Evolutionary conservation across 1,140 invertebrate species (phyloP).

Genomic region (Asbolus verrucosus): DNA sequence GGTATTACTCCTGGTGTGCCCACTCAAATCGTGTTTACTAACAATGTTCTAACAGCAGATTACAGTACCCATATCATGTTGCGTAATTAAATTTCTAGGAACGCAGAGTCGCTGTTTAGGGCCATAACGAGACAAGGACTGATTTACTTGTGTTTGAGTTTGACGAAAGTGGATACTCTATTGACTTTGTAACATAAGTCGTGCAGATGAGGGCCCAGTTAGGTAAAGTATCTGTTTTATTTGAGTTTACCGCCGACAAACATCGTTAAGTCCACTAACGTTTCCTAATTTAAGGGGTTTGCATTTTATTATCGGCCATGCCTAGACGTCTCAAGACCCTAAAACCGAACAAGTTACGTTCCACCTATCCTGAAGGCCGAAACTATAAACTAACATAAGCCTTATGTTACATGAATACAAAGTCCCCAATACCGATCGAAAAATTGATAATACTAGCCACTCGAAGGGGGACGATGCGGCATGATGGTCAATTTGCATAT

Average conservation of each 20-base stretch:
- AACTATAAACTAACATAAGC: too few relatives aligned
- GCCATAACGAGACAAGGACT: conserved; percentile 48
- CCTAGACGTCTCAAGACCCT: conserved; percentile 13
- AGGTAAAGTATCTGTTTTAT: conserved; percentile 45
- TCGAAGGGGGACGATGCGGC: too few relatives aligned
- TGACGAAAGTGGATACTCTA: conserved; percentile 54
- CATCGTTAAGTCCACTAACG: conserved; percentile 40
- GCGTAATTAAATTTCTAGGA: conserved; percentile 48
- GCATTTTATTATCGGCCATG: conserved; percentile 23
- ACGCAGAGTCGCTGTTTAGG: conserved; percentile 26
- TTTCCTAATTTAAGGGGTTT: conserved; percentile 32
- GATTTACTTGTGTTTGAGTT: conserved; percentile 55
- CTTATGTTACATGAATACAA: too few relatives aligned
- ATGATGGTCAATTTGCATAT: neutral
- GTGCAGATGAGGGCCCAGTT: conserved; percentile 41
- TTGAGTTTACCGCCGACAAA: conserved; percentile 36
- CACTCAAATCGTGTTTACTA: conserved; percentile 31
- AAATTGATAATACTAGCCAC: too few relatives aligned
- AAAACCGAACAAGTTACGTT: conserved; percentile 13
- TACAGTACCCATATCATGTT: conserved; percentile 47
- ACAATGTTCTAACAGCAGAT: conserved; percentile 32
- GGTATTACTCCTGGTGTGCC: conserved; percentile 7
- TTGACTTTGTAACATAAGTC: conserved; percentile 56
- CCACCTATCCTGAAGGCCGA: neutral
- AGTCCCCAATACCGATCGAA: too few relatives aligned